Evolutionary conservation across 1,140 invertebrate species (phyloP).

Genomic region (Dolichoris vasculosae): DNA sequence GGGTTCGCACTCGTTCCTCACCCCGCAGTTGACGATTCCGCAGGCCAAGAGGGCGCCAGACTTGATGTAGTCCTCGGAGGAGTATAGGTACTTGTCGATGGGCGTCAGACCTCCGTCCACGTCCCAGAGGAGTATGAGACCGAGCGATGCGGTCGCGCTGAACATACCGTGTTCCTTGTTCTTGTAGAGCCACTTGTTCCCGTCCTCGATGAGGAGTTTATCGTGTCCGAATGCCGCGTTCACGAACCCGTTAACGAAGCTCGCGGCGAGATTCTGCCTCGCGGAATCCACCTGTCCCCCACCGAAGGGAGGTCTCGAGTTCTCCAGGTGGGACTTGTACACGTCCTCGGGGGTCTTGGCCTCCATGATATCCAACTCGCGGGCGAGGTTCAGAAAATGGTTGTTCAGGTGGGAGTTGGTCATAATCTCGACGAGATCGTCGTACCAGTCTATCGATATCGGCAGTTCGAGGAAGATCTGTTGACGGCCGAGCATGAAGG

Average conservation of each 20-base stretch:
- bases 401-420: conserved; percentile 97
- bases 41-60: conserved; percentile 97
- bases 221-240: conserved; percentile 99
- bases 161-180: conserved; percentile 99
- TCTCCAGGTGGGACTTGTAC: conserved; percentile 98
- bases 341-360: conserved; percentile 99
- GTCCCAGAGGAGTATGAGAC: conserved; percentile 97
- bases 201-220: conserved; percentile 96
- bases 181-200: conserved; percentile 99
- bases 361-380: conserved; percentile 99
- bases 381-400: conserved; percentile 95
- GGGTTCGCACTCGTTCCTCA: conserved; percentile 98
- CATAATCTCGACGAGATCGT: conserved; percentile 96
- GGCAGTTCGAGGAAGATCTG: conserved; percentile 91
- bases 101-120: conserved; percentile 98
- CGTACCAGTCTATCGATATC: conserved; percentile 84
- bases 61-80: conserved; percentile 95
- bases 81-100: conserved; percentile 99
- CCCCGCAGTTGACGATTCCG: conserved; percentile 98
- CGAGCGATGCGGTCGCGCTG: conserved; percentile 97
- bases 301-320: conserved; percentile 86
- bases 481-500: conserved; percentile 97
- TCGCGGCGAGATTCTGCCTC: conserved; percentile 96
- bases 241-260: conserved; percentile 99
- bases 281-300: conserved; percentile 95